Evolutionary conservation across 2,888 invertebrate species (phyloP), one percentile per base, ranked within the genome.

Genomic region (Campopleginae sp.): DNA sequence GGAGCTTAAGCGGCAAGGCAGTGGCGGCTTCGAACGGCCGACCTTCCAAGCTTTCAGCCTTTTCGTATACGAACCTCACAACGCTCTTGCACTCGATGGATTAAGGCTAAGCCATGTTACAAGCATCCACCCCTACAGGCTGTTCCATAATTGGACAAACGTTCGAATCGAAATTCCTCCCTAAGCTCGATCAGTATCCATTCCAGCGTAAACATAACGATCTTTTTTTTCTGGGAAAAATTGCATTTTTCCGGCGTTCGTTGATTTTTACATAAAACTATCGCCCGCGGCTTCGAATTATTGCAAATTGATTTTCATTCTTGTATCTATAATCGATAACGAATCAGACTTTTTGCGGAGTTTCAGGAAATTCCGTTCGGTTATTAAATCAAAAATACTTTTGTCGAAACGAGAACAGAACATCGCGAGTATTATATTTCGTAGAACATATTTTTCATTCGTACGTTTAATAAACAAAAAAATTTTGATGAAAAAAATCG

Each of bases 1-100:
- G 68, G 85, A 80, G 85, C 82, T 86, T 86, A 86, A 83, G 85
- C 85, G 85, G 82, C 82, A 78, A 81, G 81, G 70, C 66, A 78
- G 87, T 88, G 87, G 89, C 86, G 87, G 76, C 88, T 85, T 86
- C 84, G 80, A 61, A 71, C 86, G 87, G 87, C 61, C 84, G 75
- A 72, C 46, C 74, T 82, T 68, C 51, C 82, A 85, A 86, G 85
- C 78, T 81, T 65, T 19, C 51, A 86, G 86, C 85, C 85, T 84
- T 54, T 31, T 42, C 10, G 48, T 61, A 80, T 66, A 44, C 33
- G 65, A 68, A 46, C 70, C 48, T 38, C 46, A 70, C 70, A 71
- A 31, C 51, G 66, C 74, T 72, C 51, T 48, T 71, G 68, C 61
- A 72, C 83, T 85, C 86, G 51, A 86, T 85, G 80, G 85, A 82